Evolutionary conservation across 2,113 vertebrate species (phyloP), one percentile per base, ranked within the genome.

Genomic region (Pampusana beccarii): DNA sequence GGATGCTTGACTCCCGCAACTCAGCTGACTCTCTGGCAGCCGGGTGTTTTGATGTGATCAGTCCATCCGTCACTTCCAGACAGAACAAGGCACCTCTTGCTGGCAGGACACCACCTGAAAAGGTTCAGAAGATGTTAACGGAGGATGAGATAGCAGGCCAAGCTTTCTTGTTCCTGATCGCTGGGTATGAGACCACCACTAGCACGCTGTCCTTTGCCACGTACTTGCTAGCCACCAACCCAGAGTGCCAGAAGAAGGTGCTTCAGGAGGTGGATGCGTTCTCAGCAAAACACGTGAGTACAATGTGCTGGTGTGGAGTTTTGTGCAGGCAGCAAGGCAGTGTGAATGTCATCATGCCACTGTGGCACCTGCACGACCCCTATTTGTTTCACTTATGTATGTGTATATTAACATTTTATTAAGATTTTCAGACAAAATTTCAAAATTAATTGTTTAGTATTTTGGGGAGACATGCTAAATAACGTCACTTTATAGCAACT

Each of bases 71-170:
- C 1, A 80, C 95, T 60, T 92, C 92, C 15, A 73, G 60, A 26
- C 86, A 60, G 44, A 50, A 10, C 1, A 6, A 61, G 33, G 18
- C 5, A 0, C 36, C 92, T 56, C 15, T 53, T 5, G 5, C 2
- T n/a, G 87, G 14, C 40, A 87, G 4, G 9, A 62, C 61, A 71
- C 56, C 61, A 3, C 10, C 86, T 79, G 73, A 56, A 61, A 66
- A 92, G 66, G 29, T 65, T 48, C 96, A 95, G 66, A 98, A 95
- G 94, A 96, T 26, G 3, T 97, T 99, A 73, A 99, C 97, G 0
- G 98, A 98, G 69, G 99, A 99, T 28, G 99, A 99, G 97, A 98
- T 99, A 2, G 97, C 99, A 86, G 99, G 99, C 54, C 99, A 99
- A 92, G 98, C 99, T 42, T 98, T 98, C 90, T 80, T 99, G 80